These are phyloP conservation scores for Phyllostomus hastatus DNA, from an alignment of 2,113 vertebrate species.

Conservation along the genomic window DNA sequence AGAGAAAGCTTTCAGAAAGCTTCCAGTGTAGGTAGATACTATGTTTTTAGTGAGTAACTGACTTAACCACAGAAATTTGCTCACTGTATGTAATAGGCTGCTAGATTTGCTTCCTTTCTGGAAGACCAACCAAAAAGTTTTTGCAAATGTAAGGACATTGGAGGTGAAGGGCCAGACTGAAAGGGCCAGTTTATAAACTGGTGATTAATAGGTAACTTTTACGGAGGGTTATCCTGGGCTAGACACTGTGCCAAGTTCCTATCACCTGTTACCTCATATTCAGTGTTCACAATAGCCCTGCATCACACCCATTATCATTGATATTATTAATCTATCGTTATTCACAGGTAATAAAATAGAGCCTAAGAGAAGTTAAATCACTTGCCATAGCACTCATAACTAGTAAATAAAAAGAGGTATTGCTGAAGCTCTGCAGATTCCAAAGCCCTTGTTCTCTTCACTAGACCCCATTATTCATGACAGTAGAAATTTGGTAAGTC, in stretches of 20 bases:
- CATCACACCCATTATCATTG: neutral
- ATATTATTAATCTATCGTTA: neutral
- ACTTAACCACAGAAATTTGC: neutral
- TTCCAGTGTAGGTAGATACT: neutral
- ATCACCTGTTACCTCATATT: neutral
- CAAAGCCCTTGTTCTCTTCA: neutral
- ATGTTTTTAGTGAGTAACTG: neutral
- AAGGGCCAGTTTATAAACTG: neutral
- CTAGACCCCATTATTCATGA: neutral
- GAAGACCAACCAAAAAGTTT: neutral
- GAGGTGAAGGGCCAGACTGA: neutral
- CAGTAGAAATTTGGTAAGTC: neutral
- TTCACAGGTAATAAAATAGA: neutral
- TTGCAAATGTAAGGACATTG: neutral
- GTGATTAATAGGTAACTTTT: neutral
- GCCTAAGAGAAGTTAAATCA: neutral
- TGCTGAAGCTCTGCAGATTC: neutral
- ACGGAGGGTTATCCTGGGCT: neutral
- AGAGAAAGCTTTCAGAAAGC: neutral
- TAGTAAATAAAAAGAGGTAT: neutral
- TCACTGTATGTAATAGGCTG: neutral
- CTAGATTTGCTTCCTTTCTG: neutral
- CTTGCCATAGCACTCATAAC: neutral
- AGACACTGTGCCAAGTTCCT: neutral
- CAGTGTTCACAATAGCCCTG: neutral